A percentile compares a stretch with the other conserved stretches of the same genome.
phyloP scores from a whole-genome alignment of 2,113 vertebrate species.

The Ploceus nigricollis region DNA sequence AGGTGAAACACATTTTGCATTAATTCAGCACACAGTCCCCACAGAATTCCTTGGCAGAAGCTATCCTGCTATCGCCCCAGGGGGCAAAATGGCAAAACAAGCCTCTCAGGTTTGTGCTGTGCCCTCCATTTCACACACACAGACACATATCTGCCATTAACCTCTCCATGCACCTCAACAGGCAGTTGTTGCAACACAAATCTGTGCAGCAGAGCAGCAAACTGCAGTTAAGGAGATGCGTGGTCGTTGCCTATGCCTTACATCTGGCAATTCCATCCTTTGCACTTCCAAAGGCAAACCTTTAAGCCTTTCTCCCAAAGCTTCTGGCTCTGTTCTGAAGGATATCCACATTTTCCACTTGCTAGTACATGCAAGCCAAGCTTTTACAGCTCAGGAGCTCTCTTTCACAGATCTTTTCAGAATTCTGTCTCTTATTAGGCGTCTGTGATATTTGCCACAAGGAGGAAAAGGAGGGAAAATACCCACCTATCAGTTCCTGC shows the following conservation, averaged over 20 bases:
- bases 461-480: neutral
- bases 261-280: neutral
- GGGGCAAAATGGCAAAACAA: neutral
- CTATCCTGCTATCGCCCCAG: neutral
- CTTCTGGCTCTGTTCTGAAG: neutral
- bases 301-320: neutral
- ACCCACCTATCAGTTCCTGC: neutral
- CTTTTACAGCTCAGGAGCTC: neutral
- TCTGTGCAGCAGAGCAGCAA: neutral
- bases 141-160: neutral
- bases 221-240: fast-evolving
- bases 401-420: neutral
- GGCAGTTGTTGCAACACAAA: neutral
- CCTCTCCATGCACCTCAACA: neutral
- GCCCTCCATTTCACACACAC: neutral
- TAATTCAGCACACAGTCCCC: neutral
- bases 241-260: neutral
- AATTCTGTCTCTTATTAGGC: neutral
- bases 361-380: neutral
- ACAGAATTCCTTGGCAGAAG: neutral
- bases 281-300: neutral
- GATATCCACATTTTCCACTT: neutral
- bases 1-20: neutral
- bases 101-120: neutral
- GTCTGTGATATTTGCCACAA: neutral